Conservation (phyloP, 1,140 invertebrate species). For the Maniola jurtina region DNA sequence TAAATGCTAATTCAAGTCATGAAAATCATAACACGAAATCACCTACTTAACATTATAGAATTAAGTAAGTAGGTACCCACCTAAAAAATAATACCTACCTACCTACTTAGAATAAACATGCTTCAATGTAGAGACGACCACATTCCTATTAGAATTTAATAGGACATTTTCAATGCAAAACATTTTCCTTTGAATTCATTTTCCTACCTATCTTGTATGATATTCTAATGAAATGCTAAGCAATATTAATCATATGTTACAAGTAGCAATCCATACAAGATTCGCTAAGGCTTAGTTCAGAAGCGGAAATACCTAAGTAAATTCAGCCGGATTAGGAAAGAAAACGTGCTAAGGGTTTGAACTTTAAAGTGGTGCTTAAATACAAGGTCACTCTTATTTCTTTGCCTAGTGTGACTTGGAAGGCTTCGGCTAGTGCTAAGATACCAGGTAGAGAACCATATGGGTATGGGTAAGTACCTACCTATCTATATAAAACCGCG, state of each 20-base stretch:
- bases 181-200: neutral
- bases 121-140: neutral
- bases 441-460: no score
- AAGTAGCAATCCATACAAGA: conserved; percentile 18
- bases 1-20: no score
- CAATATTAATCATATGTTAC: conserved; percentile 24
- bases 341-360: conserved; percentile 25
- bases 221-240: conserved; percentile 30
- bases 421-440: no score
- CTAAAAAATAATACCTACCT: no score
- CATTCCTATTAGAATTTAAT: conserved; percentile 5
- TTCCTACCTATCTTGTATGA: conserved; percentile 1
- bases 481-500: no score
- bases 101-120: no score
- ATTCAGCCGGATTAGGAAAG: conserved; percentile 21
- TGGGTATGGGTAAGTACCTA: no score
- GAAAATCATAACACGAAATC: no score
- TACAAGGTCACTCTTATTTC: neutral
- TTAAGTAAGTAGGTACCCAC: no score
- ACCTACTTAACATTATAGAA: no score
- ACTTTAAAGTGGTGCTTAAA: conserved; percentile 4
- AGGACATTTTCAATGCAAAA: neutral
- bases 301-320: conserved; percentile 23
- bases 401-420: no score
- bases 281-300: conserved; percentile 21